phyloP scores from a whole-genome alignment of 2,797 vertebrate species.

The Anguilla obscura region DNA sequence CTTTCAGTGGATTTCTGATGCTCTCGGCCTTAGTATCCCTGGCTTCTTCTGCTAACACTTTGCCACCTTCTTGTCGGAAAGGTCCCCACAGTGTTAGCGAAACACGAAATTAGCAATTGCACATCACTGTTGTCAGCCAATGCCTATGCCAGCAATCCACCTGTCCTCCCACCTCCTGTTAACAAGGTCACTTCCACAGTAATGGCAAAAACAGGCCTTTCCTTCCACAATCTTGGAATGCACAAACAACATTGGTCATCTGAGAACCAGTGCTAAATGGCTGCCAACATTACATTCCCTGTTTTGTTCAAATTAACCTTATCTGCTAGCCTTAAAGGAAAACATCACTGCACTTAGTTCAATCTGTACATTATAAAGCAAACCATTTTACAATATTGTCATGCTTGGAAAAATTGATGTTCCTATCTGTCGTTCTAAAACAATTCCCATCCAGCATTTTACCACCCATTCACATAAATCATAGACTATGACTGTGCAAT shows the following conservation, averaged over 20 bases:
- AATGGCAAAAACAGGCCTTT: neutral
- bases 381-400: too few species aligned
- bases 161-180: neutral
- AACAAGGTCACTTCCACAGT: neutral
- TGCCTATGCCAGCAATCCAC: constrained; percentile 60
- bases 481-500: too few species aligned
- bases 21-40: constrained; percentile 37
- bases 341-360: neutral
- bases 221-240: neutral
- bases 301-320: neutral
- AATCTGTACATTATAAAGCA: too few species aligned
- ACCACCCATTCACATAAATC: too few species aligned
- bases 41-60: constrained; percentile 37
- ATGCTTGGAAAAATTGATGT: too few species aligned
- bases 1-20: constrained; percentile 20
- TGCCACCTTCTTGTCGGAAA: constrained; percentile 32
- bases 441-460: neutral
- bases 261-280: neutral
- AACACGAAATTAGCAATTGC: constrained; percentile 59
- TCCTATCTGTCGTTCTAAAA: too few species aligned
- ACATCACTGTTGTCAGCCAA: constrained; percentile 60
- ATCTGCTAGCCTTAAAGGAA: neutral
- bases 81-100: constrained; percentile 48
- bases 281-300: neutral
- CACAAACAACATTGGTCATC: neutral